These are phyloP conservation scores for Belonocnema kinseyi DNA, from an alignment of 1,140 invertebrate species.

Conservation along the genomic window DNA sequence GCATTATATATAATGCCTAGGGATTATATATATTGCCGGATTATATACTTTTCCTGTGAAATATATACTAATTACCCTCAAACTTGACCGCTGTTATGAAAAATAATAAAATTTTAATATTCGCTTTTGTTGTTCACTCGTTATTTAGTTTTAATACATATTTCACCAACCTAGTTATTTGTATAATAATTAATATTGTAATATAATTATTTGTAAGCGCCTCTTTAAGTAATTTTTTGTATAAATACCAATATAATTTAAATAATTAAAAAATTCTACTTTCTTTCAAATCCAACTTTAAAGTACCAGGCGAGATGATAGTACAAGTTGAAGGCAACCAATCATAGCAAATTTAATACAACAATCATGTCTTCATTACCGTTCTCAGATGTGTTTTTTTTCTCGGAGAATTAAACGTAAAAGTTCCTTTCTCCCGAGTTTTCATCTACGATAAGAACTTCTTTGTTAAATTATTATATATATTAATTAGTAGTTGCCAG, in stretches of 20 bases:
- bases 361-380: neutral
- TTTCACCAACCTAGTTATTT: neutral
- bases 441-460: neutral
- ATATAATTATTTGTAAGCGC: neutral
- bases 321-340: neutral
- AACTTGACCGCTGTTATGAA: too few relatives aligned
- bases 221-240: too few relatives aligned
- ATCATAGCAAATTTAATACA: neutral
- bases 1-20: too few relatives aligned
- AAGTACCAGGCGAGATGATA: neutral
- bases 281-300: too few relatives aligned
- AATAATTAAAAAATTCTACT: too few relatives aligned
- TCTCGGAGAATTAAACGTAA: neutral
- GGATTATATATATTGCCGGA: too few relatives aligned
- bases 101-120: neutral
- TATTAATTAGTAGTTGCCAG: too few relatives aligned
- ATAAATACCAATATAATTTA: too few relatives aligned
- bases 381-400: slow-evolving; percentile 15
- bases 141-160: slow-evolving; percentile 37
- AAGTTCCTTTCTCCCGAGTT: slow-evolving; percentile 9
- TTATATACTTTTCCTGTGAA: too few relatives aligned
- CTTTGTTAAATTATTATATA: too few relatives aligned
- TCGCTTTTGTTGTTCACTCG: slow-evolving; percentile 24
- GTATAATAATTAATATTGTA: neutral
- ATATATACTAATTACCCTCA: too few relatives aligned